phyloP scores from a whole-genome alignment of 2,113 vertebrate genomes.

The Delphinus delphis region DNA sequence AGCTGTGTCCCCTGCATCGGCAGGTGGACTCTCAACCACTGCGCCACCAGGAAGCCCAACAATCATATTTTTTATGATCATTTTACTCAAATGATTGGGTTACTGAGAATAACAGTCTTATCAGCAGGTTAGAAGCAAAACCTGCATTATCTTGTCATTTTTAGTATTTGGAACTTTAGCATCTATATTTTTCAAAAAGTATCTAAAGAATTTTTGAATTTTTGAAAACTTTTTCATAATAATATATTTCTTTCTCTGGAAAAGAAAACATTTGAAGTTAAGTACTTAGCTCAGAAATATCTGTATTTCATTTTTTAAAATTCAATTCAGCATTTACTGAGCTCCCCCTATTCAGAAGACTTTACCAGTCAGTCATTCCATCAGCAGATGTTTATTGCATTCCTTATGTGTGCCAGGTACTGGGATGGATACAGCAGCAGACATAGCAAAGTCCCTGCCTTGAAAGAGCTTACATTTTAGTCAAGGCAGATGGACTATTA shows the following conservation, averaged over 20 bases:
- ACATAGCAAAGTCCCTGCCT: background rate
- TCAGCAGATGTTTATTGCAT: background rate
- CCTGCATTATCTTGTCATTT: slow-evolving; percentile 52
- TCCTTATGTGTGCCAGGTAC: background rate
- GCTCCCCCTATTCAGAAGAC: background rate
- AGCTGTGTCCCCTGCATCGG: too few relatives aligned
- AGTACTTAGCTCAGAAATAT: slow-evolving; percentile 26
- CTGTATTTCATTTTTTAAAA: slow-evolving; percentile 23
- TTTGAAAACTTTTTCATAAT: slow-evolving; percentile 9
- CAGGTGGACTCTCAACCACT: too few relatives aligned
- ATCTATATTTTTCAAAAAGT: slow-evolving; percentile 45
- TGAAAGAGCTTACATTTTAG: background rate
- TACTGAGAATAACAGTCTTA: slow-evolving; percentile 49
- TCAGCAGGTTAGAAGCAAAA: slow-evolving; percentile 44
- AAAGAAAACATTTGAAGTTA: slow-evolving; percentile 47
- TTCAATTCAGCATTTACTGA: background rate
- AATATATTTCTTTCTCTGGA: slow-evolving; percentile 39
- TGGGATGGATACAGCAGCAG: background rate
- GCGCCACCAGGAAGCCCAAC: background rate
- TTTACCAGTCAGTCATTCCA: background rate
- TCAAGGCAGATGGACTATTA: background rate
- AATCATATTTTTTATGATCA: slow-evolving; percentile 52
- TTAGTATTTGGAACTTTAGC: slow-evolving; percentile 48
- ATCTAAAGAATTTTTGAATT: slow-evolving; percentile 32
- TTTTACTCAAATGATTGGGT: slow-evolving; percentile 55